Evolutionary conservation across 2,113 vertebrate genomes (phyloP).

Genomic region (Oncorhynchus keta): DNA sequence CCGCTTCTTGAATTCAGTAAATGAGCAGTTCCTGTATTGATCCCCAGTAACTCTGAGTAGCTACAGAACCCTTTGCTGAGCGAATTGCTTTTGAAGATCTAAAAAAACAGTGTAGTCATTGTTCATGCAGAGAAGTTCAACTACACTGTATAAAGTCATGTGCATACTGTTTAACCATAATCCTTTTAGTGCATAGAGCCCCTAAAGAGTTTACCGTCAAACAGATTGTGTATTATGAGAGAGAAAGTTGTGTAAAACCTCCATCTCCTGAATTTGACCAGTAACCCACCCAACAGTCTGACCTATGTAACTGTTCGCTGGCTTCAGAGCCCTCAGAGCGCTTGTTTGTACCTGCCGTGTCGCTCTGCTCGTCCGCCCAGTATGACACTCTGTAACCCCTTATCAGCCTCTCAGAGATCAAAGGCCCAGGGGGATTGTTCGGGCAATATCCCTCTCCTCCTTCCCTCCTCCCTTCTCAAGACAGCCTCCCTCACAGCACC

Average conservation of each 20-base stretch:
- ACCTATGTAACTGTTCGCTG: neutral
- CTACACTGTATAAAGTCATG: neutral
- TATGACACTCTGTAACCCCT: slow-evolving; percentile 74
- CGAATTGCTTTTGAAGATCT: no score
- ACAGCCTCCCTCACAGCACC: slow-evolving; percentile 57
- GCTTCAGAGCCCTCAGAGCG: slow-evolving; percentile 24
- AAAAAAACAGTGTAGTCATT: neutral
- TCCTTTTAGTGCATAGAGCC: neutral
- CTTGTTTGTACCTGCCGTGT: slow-evolving; percentile 80
- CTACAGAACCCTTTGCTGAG: no score
- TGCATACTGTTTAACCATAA: neutral
- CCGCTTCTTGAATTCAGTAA: no score
- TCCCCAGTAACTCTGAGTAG: no score
- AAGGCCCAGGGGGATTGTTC: slow-evolving; percentile 72
- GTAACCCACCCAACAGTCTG: no score
- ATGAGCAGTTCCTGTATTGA: no score
- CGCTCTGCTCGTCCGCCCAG: slow-evolving; percentile 71
- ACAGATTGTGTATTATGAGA: neutral
- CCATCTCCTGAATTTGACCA: neutral
- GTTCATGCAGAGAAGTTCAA: neutral
- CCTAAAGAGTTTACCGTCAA: neutral
- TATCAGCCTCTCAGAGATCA: slow-evolving; percentile 73
- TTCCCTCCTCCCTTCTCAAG: slow-evolving; percentile 44
- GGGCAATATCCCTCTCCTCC: slow-evolving; percentile 69
- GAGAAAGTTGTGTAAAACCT: neutral